phyloP scores from a whole-genome alignment of 2,888 invertebrate species.

The Hoplodrina blanda region DNA sequence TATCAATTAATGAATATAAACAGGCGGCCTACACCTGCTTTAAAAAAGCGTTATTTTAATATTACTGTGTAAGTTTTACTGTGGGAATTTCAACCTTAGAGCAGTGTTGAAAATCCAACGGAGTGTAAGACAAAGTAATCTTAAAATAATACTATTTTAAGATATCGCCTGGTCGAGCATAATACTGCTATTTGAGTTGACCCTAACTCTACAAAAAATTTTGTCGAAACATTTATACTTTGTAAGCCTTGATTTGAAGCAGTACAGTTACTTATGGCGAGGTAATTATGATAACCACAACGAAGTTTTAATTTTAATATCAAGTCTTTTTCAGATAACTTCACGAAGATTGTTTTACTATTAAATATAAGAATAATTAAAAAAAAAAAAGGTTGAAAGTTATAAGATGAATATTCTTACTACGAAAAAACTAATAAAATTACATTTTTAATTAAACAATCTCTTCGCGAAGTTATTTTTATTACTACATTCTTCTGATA shows the following conservation, averaged over 20 bases:
- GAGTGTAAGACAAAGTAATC: too few relatives aligned
- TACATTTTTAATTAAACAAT: neutral
- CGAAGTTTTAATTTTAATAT: neutral
- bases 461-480: constrained; percentile 24
- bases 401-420: neutral
- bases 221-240: neutral
- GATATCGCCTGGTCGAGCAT: neutral
- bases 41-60: too few relatives aligned
- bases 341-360: constrained; percentile 1
- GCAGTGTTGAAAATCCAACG: too few relatives aligned
- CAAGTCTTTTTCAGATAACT: constrained; percentile 5
- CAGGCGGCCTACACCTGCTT: too few relatives aligned
- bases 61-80: too few relatives aligned
- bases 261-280: constrained; percentile 11
- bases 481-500: neutral
- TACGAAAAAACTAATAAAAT: neutral
- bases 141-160: too few relatives aligned
- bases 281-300: constrained; percentile 13
- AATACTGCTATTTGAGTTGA: neutral
- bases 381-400: neutral
- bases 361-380: neutral
- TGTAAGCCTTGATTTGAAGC: neutral
- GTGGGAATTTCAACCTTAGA: too few relatives aligned
- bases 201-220: too few relatives aligned
- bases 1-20: too few relatives aligned